Evolutionary conservation across 2,797 vertebrate species (phyloP).

Genomic region (Potorous gilbertii): DNA sequence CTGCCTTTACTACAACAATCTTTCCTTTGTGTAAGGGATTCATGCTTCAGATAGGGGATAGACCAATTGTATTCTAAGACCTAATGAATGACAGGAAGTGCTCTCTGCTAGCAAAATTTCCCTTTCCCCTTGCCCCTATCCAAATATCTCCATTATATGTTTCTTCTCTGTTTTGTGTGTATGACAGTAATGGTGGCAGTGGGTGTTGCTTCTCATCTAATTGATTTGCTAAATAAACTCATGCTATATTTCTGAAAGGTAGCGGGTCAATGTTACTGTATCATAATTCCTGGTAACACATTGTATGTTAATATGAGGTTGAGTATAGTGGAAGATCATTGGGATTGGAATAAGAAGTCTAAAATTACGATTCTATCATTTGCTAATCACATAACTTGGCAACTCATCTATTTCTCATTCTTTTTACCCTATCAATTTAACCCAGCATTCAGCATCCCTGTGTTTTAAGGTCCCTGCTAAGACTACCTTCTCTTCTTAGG

Average conservation of each 20-base stretch:
- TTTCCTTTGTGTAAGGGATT: neutral
- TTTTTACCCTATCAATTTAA: neutral
- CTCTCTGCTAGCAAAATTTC: neutral
- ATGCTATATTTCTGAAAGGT: neutral
- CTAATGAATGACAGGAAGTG: no score
- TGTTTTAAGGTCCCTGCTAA: neutral
- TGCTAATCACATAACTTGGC: neutral
- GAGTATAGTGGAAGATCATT: neutral
- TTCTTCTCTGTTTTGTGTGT: neutral
- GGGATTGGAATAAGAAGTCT: neutral
- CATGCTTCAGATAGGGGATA: neutral
- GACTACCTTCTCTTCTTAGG: neutral
- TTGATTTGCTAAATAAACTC: neutral
- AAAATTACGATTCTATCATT: neutral
- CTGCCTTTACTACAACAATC: neutral
- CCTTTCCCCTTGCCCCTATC: neutral
- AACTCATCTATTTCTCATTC: neutral
- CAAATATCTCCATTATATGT: neutral
- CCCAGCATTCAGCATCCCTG: neutral
- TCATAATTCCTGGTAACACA: neutral
- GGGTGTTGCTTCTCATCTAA: neutral
- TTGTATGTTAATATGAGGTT: neutral
- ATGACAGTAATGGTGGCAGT: neutral
- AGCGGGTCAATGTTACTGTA: neutral
- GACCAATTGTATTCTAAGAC: no score